Evolutionary conservation across 2,888 invertebrate species (phyloP), one percentile per base, ranked within the genome.

Genomic region (Plusia festucae): DNA sequence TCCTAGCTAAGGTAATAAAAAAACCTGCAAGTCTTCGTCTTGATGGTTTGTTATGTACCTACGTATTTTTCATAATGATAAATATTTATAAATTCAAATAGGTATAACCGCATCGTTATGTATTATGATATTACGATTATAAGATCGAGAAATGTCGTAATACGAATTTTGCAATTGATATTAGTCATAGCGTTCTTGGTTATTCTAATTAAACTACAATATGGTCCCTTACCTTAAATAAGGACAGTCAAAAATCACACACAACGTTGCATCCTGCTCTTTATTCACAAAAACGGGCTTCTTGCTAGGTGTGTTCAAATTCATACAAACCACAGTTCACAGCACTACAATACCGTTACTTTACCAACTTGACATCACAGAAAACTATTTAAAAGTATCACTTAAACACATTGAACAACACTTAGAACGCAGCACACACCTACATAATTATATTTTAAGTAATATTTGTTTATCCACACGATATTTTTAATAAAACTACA

Each of bases 291-390:
- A 88, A 89, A 88, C 88, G 85, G 85, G 86, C 90, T 86, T 82
- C 65, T 72, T 49, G 9, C 79, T 86, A 92, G 91, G 91, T 88
- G 88, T 89, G 90, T 87, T 88, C 85, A 86, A 90, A 90, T 88
- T 90, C 85, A 90, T 85, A 89, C 84, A 83, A 79, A 79, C 78
- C 73, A 71, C 73, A 67, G 81, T 68, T 79, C 82, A 81, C 76
- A 78, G 68, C 72, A 71, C 74, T 74, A 76, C 85, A 82, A 87
- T 92, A 90, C 93, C 93, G 93, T 93, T 93, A 93, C 78, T 80
- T 78, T 72, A 77, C 74, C 82, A 84, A 81, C 83, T 85, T 85
- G 72, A 86, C 84, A 86, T 84, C 84, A 83, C 83, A 77, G 64
- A 78, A 82, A 78, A 77, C 76, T 73, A 59, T 16, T 56, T 55